Base-by-base conservation (phyloP, 2,113 vertebrate species). In the Apeltes quadracus region DNA sequence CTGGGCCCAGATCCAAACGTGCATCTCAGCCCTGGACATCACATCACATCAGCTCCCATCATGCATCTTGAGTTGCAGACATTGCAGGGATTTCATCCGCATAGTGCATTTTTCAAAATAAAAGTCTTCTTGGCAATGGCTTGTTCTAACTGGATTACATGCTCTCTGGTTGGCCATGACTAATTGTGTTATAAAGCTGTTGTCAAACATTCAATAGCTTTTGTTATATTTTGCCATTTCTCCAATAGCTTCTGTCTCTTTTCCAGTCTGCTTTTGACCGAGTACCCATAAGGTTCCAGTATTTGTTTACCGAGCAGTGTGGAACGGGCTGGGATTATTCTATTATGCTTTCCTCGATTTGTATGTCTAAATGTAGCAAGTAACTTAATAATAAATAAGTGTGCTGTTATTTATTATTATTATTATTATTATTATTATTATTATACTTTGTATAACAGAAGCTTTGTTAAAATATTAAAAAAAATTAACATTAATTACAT, bases 141-240 rank as follows among this genome's bases (percentile, higher is more conserved):
- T 5, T 79, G 65, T 46, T 76, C 2, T 88, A 90, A 88, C 41
- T 76, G 88, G 88, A 90, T 90, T 90, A 88, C 84, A 89, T 87
- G 84, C 76, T 39, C 65, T 76, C 43, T 83, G 74, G 32, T 78
- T 78, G 48, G 68, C 85, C 66, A 10, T 85, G 87, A 85, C 90
- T 81, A 85, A 89, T 69, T 82, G 74, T 66, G 50, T 81, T 84
- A 51, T 56, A 74, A 72, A 81, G 85, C 84, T 72, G 69, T 78
- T 87, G 79, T 89, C 78, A 73, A 50, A 69, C 65, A 61, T 82
- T 82, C 67, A 84, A 46, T 77, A 64, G 84, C 83, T 79, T 79
- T 86, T 85, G 82, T 88, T 77, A 54, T 46, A 51, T 72, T 59
- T 25, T 69, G 11, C 50, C 66, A 38, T 55, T 56, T 53, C 25